These are phyloP conservation scores for Saccostrea cuccullata DNA, from an alignment of 1,140 invertebrate species.

Conservation along the genomic window DNA sequence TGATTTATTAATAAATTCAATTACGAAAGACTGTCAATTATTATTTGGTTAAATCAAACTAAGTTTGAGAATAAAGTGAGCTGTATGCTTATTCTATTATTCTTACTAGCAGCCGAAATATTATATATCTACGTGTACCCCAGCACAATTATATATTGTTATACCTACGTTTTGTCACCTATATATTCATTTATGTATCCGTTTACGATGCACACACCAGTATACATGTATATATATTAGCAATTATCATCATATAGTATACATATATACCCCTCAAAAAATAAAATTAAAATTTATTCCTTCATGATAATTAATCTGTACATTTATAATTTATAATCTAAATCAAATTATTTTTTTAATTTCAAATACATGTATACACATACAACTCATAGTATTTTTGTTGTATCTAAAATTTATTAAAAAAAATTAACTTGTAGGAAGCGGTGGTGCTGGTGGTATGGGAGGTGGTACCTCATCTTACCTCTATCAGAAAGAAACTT, in stretches of 20 bases:
- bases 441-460: slow-evolving; percentile 40
- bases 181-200: neutral
- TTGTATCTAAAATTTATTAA: neutral
- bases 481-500: slow-evolving; percentile 39
- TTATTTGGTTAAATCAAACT: neutral
- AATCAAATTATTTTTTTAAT: too few species aligned
- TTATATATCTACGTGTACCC: neutral
- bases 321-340: too few species aligned
- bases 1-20: too few species aligned
- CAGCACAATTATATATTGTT: neutral
- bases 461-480: slow-evolving; percentile 43
- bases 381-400: too few species aligned
- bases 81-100: neutral
- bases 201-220: too few species aligned
- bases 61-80: neutral
- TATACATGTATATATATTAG: neutral
- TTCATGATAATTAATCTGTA: too few species aligned
- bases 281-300: too few species aligned
- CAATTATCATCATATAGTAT: too few species aligned
- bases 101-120: neutral
- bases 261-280: too few species aligned
- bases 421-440: neutral
- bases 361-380: too few species aligned
- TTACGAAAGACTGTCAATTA: too few species aligned
- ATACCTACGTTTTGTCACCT: neutral